phyloP scores from a whole-genome alignment of 2,797 vertebrate genomes.

The Glossophaga mutica region DNA sequence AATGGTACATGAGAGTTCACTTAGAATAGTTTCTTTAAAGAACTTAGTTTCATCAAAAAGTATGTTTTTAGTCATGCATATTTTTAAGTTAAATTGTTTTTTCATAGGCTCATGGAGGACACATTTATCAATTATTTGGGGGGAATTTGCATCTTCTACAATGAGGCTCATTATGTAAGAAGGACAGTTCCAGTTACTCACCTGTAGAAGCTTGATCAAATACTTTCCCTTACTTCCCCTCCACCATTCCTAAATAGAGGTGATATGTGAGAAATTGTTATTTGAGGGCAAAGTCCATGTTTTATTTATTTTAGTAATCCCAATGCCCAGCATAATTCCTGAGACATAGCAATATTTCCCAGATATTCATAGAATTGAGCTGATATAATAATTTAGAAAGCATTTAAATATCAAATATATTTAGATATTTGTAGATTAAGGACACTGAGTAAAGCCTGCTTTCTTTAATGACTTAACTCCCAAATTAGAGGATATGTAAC shows the following conservation, averaged over 20 bases:
- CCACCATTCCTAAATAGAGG: not conserved
- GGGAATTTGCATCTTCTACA: not conserved
- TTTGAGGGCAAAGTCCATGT: not conserved
- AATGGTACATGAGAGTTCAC: not conserved
- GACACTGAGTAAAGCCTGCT: not conserved
- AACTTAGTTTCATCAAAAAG: not conserved
- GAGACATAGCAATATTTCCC: not conserved
- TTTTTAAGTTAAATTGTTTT: conserved; percentile 1
- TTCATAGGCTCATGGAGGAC: not conserved
- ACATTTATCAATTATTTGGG: not conserved
- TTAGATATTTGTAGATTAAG: not conserved
- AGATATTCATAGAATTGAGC: not conserved
- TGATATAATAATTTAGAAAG: not conserved
- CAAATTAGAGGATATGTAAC: not conserved
- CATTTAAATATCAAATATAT: not conserved
- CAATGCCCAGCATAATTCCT: not conserved
- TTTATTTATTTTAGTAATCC: not conserved
- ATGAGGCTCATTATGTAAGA: not conserved
- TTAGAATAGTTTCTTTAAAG: not conserved
- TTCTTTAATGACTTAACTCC: not conserved
- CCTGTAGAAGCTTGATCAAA: not conserved
- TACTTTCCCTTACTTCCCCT: not conserved
- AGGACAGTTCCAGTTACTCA: not conserved
- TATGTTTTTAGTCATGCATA: not conserved
- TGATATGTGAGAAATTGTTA: not conserved